Evolutionary conservation across 2,113 vertebrate genomes (phyloP), one percentile per base, ranked within the genome.

Genomic region (Microcebus lehilahytsara): DNA sequence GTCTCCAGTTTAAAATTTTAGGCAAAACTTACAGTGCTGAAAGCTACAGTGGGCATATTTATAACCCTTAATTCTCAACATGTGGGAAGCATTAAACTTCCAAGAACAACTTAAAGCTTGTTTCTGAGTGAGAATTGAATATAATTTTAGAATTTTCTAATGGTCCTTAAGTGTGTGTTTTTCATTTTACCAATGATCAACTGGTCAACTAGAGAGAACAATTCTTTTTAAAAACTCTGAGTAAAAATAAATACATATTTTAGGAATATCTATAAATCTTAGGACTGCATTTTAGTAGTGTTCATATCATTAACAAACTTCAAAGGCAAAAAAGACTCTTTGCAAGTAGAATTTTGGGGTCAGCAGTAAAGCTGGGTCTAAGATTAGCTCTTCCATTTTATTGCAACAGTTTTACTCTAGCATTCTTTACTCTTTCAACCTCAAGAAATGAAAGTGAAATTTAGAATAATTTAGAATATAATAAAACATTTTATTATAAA

Each of bases 1-100:
- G 19, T 56, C 72, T 90, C 12, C 16, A 67, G 37, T 85, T 94
- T 53, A 93, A 93, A 91, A 30, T 7, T 83, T 94, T 85, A 72
- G 60, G 19, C 20, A 51, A 78, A 92, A 91, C 51, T 79, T 79
- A 56, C 53, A 87, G 49, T 14, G 2, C 85, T 79, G 81, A 99
- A 98, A 98, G 94, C 98, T 56, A 98, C 97, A 12, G 98, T 98
- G 51, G 98, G 98, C n/a, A 98, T 99, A 97, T 99, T 99, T 97
- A 99, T 99, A 96, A 98, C 98, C 85, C 92, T 99, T 97, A 99
- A 99, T 96, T 97, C 98, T 22, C 99, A 98, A 95, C 99, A 99
- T 85, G 98, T 99, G 56, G 99, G 98, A 62, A 99, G 98, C 95
- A 97, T 97, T 53, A 98, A 98, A 94, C 98, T 99, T 49, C 99